A percentile compares a stretch with the other conserved stretches of the same genome.
These are phyloP conservation scores for Monarcha castaneiventris DNA, from an alignment of 2,113 vertebrate species.

Conservation along the genomic window DNA sequence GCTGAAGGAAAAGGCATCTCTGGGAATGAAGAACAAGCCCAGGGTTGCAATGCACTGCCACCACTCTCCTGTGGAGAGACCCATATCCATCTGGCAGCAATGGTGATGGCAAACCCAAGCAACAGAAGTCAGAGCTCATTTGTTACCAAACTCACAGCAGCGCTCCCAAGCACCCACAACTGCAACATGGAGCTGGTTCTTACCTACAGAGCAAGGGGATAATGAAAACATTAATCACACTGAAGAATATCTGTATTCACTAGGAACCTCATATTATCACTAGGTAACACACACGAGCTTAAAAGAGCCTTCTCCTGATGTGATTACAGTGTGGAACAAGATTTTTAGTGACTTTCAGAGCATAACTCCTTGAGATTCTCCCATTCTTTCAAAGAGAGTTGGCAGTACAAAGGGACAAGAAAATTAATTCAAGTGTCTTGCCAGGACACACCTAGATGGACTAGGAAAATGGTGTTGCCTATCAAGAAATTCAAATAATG, in stretches of 20 bases:
- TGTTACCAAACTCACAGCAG: neutral
- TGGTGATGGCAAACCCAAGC: neutral
- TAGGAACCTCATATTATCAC: neutral
- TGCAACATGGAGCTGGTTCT: neutral
- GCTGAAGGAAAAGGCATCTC: neutral
- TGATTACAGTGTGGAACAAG: neutral
- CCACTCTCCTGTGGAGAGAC: neutral
- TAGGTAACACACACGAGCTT: neutral
- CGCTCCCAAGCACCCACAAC: accelerated
- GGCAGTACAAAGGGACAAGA: neutral
- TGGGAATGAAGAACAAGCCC: neutral
- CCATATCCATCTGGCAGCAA: neutral
- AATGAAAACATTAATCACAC: neutral
- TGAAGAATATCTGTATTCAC: neutral
- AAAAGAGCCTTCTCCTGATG: neutral
- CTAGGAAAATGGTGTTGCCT: neutral
- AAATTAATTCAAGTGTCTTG: neutral
- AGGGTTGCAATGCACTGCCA: neutral
- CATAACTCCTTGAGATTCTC: neutral
- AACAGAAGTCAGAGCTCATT: neutral
- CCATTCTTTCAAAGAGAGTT: neutral
- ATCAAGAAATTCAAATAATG: neutral
- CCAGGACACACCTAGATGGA: neutral
- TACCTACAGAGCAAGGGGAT: neutral
- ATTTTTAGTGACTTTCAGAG: neutral